These are phyloP conservation scores for Podilymbus podiceps DNA, from an alignment of 2,113 vertebrate genomes.

Conservation along the genomic window DNA sequence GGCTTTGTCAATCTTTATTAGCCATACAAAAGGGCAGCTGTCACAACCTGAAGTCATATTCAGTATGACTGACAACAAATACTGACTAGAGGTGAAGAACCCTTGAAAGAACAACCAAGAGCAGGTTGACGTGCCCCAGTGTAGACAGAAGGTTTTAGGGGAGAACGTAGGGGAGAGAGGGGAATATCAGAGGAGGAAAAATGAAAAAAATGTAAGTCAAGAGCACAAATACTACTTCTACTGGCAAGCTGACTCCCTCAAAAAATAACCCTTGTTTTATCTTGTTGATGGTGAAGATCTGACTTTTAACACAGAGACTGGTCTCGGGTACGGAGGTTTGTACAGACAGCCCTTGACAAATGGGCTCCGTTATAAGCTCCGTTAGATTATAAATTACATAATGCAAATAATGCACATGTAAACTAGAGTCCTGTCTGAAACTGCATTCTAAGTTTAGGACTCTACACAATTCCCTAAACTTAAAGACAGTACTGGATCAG, in stretches of 20 bases:
- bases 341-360: neutral
- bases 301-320: neutral
- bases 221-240: neutral
- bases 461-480: neutral
- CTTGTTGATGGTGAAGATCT: neutral
- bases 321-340: neutral
- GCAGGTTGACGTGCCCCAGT: too few species aligned
- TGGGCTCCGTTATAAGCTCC: neutral
- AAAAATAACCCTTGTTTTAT: neutral
- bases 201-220: neutral
- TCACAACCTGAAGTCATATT: neutral
- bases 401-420: neutral
- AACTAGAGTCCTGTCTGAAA: neutral
- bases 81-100: neutral
- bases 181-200: neutral
- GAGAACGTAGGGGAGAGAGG: neutral
- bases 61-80: neutral
- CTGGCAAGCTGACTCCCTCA: neutral
- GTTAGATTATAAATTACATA: neutral
- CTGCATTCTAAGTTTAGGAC: rapidly evolving
- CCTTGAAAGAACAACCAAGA: neutral
- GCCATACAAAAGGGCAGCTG: neutral
- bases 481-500: neutral
- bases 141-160: neutral
- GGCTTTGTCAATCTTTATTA: neutral